Evolutionary conservation across 2,113 vertebrate species (phyloP), one percentile per base, ranked within the genome.

Genomic region (Gallinago media): DNA sequence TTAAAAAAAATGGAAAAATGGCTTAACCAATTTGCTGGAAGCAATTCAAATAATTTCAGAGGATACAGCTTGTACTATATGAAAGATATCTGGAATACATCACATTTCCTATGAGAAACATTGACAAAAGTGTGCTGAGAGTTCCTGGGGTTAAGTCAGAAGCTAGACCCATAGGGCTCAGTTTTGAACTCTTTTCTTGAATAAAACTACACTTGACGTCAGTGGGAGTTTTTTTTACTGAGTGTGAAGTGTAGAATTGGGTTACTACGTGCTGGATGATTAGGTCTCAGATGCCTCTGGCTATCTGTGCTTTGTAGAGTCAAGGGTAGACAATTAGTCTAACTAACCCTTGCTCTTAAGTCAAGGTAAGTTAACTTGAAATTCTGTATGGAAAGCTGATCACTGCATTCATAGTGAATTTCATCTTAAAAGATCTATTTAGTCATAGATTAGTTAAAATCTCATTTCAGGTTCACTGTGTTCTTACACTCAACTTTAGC

Each of bases 91-190:
- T 95, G 94, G 79, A 74, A 52, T 81, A 80, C 40, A 49, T 78
- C 61, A 72, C 6, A 27, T 81, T 94, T 96, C 85, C 79, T 94
- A 61, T 93, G 92, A 93, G 96, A 96, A 96, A 84, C 44, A 44
- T 15, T 40, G 66, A 42, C 38, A 27, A 66, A 85, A 61, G 32
- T 31, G 31, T 82, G n/a, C 85, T 34, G 38, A 20, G 59, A 84
- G 72, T n/a, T 84, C 38, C 85, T 91, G 68, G 47, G 79, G n/a
- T 92, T 91, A 80, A 92, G 72, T 65, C 56, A 77, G 63, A 83
- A 93, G 40, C 42, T 77, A 78, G 96, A 88, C 38, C 71, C 90
- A 40, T 3, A 34, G 79, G 72, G 31, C 61, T 93, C 38, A 12
- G 38, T 91, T 90, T 92, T 86, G 92, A 95, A 71, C 79, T 94